Conservation (phyloP, 2,797 vertebrate species). For the Aselliscus stoliczkanus region DNA sequence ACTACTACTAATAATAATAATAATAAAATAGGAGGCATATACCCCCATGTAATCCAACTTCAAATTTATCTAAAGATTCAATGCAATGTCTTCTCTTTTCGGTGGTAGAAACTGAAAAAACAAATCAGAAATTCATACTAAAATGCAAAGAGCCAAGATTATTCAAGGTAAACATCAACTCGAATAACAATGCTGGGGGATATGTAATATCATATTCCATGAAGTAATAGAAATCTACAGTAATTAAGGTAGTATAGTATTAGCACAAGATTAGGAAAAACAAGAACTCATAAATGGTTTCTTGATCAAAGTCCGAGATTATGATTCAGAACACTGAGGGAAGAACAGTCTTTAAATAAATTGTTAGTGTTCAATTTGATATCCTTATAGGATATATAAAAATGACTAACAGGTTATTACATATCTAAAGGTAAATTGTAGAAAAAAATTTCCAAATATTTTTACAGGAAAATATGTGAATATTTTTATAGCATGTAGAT, state of each 20-base stretch:
- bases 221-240: background rate
- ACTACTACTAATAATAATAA: no score
- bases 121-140: background rate
- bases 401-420: background rate
- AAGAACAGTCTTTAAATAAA: background rate
- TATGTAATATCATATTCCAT: background rate
- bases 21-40: background rate
- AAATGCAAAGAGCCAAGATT: background rate
- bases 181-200: background rate
- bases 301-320: background rate
- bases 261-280: background rate
- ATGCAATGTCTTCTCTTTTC: background rate
- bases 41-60: background rate
- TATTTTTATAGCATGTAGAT: background rate
- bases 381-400: background rate
- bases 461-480: background rate
- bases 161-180: background rate
- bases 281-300: background rate
- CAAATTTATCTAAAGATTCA: background rate
- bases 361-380: background rate
- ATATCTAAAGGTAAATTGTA: background rate
- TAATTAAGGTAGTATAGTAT: background rate
- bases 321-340: background rate
- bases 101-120: background rate
- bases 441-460: background rate